phyloP scores from a whole-genome alignment of 2,888 invertebrate genomes.

The Drosophila leonis region DNA sequence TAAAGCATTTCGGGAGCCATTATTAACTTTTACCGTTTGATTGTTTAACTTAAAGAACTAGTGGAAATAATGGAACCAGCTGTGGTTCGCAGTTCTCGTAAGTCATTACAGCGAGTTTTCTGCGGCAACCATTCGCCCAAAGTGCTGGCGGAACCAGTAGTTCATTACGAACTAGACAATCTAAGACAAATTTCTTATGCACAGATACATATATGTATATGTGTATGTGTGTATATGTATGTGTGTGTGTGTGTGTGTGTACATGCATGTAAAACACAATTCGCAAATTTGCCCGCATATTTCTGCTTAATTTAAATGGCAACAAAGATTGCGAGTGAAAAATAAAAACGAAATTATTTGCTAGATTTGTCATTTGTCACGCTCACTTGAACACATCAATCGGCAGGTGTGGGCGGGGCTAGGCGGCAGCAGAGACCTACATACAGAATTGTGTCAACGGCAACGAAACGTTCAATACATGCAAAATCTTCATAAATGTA shows the following conservation, averaged over 20 bases:
- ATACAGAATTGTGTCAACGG: conserved; percentile 62
- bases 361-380: conserved; percentile 78
- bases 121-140: conserved; percentile 11
- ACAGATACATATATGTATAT: background rate
- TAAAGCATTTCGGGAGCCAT: conserved; percentile 11
- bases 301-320: conserved; percentile 63
- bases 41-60: conserved; percentile 6
- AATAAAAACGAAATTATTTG: conserved; percentile 58
- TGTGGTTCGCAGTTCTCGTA: background rate
- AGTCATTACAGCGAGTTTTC: background rate
- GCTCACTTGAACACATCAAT: conserved; percentile 81
- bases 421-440: conserved; percentile 39
- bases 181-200: background rate
- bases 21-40: conserved; percentile 27
- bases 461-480: conserved; percentile 36
- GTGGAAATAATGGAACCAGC: background rate
- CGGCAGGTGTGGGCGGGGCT: conserved; percentile 60
- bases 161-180: conserved; percentile 17
- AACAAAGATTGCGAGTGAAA: conserved; percentile 10
- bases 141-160: conserved; percentile 1
- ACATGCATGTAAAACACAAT: background rate
- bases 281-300: conserved; percentile 29
- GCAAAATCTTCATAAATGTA: conserved; percentile 19
- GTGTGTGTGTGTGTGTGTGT: conserved; percentile 1
- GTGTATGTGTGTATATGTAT: conserved; percentile 1